Evolutionary conservation across 2,797 vertebrate species (phyloP), one percentile per base, ranked within the genome.

Genomic region (Zenarchopterus dispar): DNA sequence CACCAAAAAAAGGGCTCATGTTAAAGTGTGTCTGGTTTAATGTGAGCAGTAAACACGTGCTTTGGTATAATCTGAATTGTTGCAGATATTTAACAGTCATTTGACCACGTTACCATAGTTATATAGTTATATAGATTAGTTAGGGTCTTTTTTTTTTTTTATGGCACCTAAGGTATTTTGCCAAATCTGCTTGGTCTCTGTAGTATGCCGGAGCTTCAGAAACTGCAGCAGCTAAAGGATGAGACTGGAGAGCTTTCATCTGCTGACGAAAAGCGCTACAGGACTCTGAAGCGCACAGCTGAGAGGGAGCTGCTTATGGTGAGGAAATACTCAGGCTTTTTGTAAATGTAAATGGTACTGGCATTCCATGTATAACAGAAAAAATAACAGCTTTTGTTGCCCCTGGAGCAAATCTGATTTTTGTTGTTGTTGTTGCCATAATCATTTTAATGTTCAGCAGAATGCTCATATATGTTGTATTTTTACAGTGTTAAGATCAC

Each of bases 161-260:
- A 41, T n/a, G 17, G 42, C 54, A 24, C 11, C 48, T 11, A 46
- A 5, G 4, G 0, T 21, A 39, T n/a, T 31, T 31, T 10, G 22
- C 17, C 19, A 15, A 1, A 16, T 56, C 15, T 50, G 3, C 21
- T 54, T 46, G 77, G n/a, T 76, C n/a, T 77, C 22, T 23, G 52
- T 77, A 99, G 97, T 73, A 99, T 99, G 97, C 98, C 97, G 0
- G 97, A 99, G 84, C 94, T 99, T 26, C 98, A 99, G 90, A 99
- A 99, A 56, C 92, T 99, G n/a, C 98, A 99, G 84, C 98, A 99
- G 88, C 91, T 99, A 63, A 99, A 99, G 86, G 98, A 99, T 19
- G 98, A 99, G 84, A 99, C 98, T 0, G 98, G 98, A 21, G 98
- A 99, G 46, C 93, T 99, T 73, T 99, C 97, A 0, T 99, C 97